A percentile compares a stretch with the other conserved stretches of the same genome.
These are phyloP conservation scores for Erebia palarica DNA, from an alignment of 2,888 invertebrate genomes.

Conservation along the genomic window DNA sequence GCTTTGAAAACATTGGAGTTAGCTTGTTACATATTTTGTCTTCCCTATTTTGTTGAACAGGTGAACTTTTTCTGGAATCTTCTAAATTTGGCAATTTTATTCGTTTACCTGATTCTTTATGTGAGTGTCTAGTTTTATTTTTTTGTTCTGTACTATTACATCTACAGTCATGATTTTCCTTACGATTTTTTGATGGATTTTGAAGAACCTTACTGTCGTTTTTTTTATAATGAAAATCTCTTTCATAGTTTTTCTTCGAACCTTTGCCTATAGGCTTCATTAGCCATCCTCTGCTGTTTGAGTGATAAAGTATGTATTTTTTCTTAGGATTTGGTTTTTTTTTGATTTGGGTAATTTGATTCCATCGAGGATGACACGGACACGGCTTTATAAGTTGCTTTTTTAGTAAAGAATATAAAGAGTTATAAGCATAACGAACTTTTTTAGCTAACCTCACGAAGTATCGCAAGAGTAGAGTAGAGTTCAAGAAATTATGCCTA, in stretches of 20 bases:
- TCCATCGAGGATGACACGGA: not conserved
- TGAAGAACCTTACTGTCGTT: too few relatives aligned
- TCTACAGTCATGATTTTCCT: too few relatives aligned
- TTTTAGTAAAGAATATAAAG: slow-evolving; percentile 16
- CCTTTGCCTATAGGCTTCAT: slow-evolving; percentile 48
- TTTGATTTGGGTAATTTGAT: not conserved
- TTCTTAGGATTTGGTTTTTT: slow-evolving; percentile 47
- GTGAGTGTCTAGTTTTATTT: too few relatives aligned
- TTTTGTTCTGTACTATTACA: too few relatives aligned
- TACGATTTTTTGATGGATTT: too few relatives aligned
- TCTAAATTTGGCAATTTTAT: too few relatives aligned
- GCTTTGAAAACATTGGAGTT: too few relatives aligned
- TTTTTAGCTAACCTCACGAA: not conserved
- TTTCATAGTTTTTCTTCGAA: not conserved
- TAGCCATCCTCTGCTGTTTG: slow-evolving; percentile 52
- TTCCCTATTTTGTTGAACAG: too few relatives aligned
- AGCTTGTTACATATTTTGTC: too few relatives aligned
- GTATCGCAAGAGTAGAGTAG: slow-evolving; percentile 14
- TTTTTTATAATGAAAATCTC: too few relatives aligned
- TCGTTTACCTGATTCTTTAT: too few relatives aligned
- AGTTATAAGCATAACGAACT: slow-evolving; percentile 10
- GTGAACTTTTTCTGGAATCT: too few relatives aligned
- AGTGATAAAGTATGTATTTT: slow-evolving; percentile 49
- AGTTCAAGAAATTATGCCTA: slow-evolving; percentile 5
- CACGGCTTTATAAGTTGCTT: slow-evolving; percentile 1